Base-by-base conservation (phyloP, 2,113 vertebrate species). In the Sus scrofa region DNA sequence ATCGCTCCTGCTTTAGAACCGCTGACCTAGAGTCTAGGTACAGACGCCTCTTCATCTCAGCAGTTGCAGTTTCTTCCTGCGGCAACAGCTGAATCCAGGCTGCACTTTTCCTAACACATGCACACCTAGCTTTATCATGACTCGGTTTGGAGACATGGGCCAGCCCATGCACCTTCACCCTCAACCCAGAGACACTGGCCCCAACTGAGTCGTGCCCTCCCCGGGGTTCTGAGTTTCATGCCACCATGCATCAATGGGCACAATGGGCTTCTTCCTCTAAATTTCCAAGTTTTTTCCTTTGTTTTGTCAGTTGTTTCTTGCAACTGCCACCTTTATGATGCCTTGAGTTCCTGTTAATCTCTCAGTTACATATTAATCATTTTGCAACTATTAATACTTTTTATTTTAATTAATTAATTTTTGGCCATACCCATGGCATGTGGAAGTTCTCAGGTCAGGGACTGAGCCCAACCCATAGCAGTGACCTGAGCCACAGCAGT, bases 291-390 rank as follows among this genome's bases (percentile, higher is more conserved):
- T 26, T 65, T 39, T 54, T 54, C 14, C 52, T 92, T 68, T 37
- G 22, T 65, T 74, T 70, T 30, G 88, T 60, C 8, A 58, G 32
- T 6, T 89, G 30, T 15, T 63, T 75, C 71, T 70, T 75, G 30
- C 1, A 13, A 6, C n/a, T 68, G 34, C 44, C 86, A 6, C 73
- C 34, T 90, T 88, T 16, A 5, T 44, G 32, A 75, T 70, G 39
- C 12, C n/a, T 73, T 88, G 27, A 70, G 3, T 71, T 91, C 81
- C 19, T 54, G 86, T 86, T 54, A 50, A 37, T 96, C 44, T 89
- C 67, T 74, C 60, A 70, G 24, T 93, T 65, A 85, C 32, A 67
- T 79, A 77, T 30, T 91, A 52, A 91, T 74, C 32, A 71, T 91
- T 85, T 60, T 73, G 0, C 75, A 75, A 39, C 19, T 65, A 11